These are phyloP conservation scores for Drosophila burlai DNA, from an alignment of 1,140 invertebrate genomes.

Conservation along the genomic window DNA sequence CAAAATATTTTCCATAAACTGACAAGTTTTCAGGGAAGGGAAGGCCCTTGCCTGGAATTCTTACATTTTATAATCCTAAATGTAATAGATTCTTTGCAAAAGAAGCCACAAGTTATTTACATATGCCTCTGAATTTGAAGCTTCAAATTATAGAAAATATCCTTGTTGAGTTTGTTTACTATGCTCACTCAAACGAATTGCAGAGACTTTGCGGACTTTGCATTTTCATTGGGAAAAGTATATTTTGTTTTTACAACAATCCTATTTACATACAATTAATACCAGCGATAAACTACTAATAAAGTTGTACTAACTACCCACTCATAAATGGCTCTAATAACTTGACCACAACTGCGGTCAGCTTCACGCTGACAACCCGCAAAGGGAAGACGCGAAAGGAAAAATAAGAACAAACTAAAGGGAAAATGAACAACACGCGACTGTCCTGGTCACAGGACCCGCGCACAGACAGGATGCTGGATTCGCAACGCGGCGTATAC, in stretches of 20 bases:
- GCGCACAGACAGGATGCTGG: conserved; percentile 47
- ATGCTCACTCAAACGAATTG: neutral
- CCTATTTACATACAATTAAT: neutral
- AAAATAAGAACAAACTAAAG: conserved; percentile 3
- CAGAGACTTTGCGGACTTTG: neutral
- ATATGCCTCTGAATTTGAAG: neutral
- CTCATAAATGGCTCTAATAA: neutral
- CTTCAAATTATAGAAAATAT: neutral
- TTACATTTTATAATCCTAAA: conserved; percentile 1
- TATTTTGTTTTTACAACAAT: neutral
- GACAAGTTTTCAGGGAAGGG: neutral
- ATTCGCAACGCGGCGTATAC: conserved; percentile 56
- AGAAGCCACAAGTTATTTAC: conserved; percentile 17
- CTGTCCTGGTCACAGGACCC: conserved; percentile 42
- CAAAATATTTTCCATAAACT: conserved; percentile 18
- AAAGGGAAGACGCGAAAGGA: conserved; percentile 9
- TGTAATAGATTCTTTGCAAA: conserved; percentile 8
- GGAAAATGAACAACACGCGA: conserved; percentile 52
- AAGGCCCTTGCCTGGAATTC: neutral
- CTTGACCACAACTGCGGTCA: conserved; percentile 1
- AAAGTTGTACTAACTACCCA: neutral
- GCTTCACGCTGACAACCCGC: conserved; percentile 22
- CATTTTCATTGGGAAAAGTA: neutral
- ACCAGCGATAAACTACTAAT: too few relatives aligned
- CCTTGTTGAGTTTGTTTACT: neutral